Conservation (phyloP, 2,113 vertebrate genomes). For the Dipodomys ordii region DNA sequence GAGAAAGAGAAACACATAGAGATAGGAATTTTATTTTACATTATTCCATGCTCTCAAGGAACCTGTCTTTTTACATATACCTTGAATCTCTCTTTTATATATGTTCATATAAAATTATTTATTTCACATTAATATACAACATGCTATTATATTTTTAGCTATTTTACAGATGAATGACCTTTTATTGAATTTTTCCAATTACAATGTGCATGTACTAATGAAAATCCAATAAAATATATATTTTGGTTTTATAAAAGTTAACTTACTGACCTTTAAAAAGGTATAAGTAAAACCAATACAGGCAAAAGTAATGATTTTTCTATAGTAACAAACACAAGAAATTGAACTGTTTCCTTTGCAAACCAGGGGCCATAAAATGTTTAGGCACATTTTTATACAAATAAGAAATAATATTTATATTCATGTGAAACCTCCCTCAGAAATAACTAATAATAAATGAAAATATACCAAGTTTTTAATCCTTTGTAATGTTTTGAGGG, state of each 20-base stretch:
- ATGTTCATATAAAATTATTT: background rate
- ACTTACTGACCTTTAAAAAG: constrained; percentile 83
- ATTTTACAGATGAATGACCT: background rate
- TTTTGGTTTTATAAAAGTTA: constrained; percentile 80
- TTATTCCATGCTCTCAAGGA: background rate
- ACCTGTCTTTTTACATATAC: background rate
- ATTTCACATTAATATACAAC: background rate
- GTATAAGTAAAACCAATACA: constrained; percentile 82
- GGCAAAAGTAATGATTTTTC: constrained; percentile 88
- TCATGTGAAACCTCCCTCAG: constrained; percentile 80
- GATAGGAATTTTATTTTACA: background rate
- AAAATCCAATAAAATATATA: constrained; percentile 77
- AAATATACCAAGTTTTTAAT: constrained; percentile 75
- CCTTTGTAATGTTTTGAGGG: background rate
- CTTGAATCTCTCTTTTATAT: background rate
- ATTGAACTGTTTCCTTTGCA: too few species aligned
- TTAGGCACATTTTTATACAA: constrained; percentile 62
- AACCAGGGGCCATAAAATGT: too few species aligned
- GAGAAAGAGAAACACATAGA: too few species aligned
- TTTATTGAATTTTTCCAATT: background rate
- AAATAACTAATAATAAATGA: constrained; percentile 83
- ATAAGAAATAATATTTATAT: constrained; percentile 82
- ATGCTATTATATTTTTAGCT: background rate
- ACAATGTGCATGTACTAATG: constrained; percentile 77
- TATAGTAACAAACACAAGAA: constrained; percentile 70